Evolutionary conservation across 2,888 invertebrate genomes (phyloP).

Genomic region (Habrosyne pyritoides): DNA sequence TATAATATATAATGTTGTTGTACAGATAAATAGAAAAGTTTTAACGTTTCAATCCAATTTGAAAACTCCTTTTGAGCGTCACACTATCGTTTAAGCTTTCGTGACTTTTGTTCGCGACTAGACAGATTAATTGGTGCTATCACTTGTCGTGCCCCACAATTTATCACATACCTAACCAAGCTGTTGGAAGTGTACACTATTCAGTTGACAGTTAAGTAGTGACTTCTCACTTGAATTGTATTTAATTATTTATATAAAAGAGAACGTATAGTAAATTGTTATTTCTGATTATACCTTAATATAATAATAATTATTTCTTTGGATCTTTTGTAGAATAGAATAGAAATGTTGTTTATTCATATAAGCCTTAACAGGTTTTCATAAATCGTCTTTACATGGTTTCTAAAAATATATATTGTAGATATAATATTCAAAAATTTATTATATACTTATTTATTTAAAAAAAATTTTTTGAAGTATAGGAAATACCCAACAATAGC

Average conservation of each 20-base stretch:
- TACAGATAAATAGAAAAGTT: conserved; percentile 21
- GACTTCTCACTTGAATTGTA: conserved; percentile 20
- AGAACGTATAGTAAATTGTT: not conserved
- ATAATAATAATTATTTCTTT: too few species aligned
- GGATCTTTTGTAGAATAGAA: too few species aligned
- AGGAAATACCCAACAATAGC: too few species aligned
- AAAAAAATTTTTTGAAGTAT: too few species aligned
- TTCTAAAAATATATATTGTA: too few species aligned
- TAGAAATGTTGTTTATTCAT: too few species aligned
- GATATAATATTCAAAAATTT: too few species aligned
- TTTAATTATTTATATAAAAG: not conserved
- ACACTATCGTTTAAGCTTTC: conserved; percentile 43
- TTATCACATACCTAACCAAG: conserved; percentile 56
- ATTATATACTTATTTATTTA: too few species aligned
- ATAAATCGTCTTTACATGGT: too few species aligned
- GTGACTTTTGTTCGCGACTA: conserved; percentile 50
- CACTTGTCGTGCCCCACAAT: conserved; percentile 55
- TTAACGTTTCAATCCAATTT: conserved; percentile 15
- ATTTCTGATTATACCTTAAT: too few species aligned
- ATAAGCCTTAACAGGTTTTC: too few species aligned
- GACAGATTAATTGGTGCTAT: conserved; percentile 60
- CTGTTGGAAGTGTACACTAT: conserved; percentile 50
- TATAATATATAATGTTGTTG: conserved; percentile 11
- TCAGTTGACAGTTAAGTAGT: conserved; percentile 30
- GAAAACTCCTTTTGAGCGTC: conserved; percentile 14